These are phyloP conservation scores for Paracentrotus lividus DNA, from an alignment of 53 echinoderm and acorn worm genomes.

Conservation along the genomic window DNA sequence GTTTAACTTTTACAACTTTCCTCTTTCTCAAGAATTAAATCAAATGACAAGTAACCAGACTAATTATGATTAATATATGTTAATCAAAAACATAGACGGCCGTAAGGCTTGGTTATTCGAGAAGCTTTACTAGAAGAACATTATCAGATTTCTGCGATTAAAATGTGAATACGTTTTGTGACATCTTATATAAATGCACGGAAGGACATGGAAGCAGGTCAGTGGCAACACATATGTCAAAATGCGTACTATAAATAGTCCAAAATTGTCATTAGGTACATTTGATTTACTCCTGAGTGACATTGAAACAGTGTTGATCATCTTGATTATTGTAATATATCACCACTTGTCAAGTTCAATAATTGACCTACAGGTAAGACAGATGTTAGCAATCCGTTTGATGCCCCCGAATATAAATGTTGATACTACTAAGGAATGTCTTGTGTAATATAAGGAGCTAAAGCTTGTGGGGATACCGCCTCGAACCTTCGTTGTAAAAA, in stretches of 20 bases:
- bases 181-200: neutral
- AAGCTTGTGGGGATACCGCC: no score
- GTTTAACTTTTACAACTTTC: no score
- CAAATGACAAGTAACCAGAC: no score
- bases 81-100: no score
- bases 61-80: no score
- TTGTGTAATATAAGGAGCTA: neutral
- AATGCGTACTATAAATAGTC: slow-evolving; percentile 31
- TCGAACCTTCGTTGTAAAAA: no score
- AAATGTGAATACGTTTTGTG: slow-evolving; percentile 8
- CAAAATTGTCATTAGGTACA: neutral
- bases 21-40: no score
- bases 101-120: no score
- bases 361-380: neutral
- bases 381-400: neutral
- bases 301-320: neutral
- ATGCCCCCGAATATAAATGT: neutral
- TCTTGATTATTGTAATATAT: neutral
- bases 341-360: neutral
- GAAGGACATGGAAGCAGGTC: neutral
- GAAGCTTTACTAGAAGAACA: no score
- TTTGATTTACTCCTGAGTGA: neutral
- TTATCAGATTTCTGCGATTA: neutral
- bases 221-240: slow-evolving; percentile 29
- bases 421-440: no score